These are phyloP conservation scores for Leptinotarsa peninsularis DNA, from an alignment of 2,888 invertebrate species.

Conservation along the genomic window DNA sequence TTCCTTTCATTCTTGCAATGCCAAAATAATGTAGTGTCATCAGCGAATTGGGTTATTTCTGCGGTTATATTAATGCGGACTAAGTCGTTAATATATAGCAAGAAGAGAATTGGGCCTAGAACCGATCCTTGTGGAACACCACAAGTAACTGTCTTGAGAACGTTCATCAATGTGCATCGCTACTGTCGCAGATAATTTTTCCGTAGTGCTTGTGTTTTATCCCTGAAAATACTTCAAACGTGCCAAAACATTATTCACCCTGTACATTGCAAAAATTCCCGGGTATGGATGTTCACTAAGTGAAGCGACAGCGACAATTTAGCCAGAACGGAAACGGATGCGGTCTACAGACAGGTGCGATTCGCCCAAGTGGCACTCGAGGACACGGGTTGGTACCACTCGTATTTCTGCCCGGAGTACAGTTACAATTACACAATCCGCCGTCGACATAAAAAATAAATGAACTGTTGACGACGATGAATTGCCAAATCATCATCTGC, in stretches of 20 bases:
- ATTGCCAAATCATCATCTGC: conserved; percentile 11
- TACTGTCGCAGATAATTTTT: too few relatives aligned
- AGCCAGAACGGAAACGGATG: conserved; percentile 61
- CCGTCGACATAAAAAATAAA: conserved; percentile 41
- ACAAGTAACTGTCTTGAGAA: too few relatives aligned
- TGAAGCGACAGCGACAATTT: conserved; percentile 32
- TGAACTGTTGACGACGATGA: conserved; percentile 32
- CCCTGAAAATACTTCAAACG: too few relatives aligned
- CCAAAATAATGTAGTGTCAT: too few relatives aligned
- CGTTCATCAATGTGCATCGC: too few relatives aligned
- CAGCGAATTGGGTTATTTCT: too few relatives aligned
- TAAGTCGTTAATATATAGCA: too few relatives aligned
- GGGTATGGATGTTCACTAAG: conserved; percentile 4
- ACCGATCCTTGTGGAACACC: too few relatives aligned
- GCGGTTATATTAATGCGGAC: too few relatives aligned
- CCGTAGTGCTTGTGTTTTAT: too few relatives aligned
- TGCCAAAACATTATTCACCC: background rate
- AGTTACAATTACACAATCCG: conserved; percentile 38
- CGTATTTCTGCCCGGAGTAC: conserved; percentile 29
- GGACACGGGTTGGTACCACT: conserved; percentile 25
- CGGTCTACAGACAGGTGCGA: conserved; percentile 63
- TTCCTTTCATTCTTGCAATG: too few relatives aligned
- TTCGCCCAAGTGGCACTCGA: conserved; percentile 56
- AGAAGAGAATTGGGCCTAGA: too few relatives aligned
- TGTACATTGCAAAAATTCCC: conserved; percentile 23